phyloP scores from a whole-genome alignment of 2,797 vertebrate genomes.

The Rhyacichthys aspro region DNA sequence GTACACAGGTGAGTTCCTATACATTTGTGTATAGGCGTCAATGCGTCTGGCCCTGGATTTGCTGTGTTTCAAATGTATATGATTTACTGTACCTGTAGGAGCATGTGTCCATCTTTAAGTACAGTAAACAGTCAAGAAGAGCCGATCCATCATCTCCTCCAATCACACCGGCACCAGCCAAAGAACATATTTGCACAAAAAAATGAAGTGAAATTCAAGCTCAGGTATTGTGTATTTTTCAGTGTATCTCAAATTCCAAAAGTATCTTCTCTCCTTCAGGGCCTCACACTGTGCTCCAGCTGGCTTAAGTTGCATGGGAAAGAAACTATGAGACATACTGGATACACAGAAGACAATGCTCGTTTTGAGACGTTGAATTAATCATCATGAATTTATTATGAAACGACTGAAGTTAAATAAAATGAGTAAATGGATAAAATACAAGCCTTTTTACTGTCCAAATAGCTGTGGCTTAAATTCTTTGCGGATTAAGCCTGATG shows the following conservation, averaged over 20 bases:
- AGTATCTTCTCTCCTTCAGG: conserved; percentile 24
- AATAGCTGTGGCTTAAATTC: conserved; percentile 7
- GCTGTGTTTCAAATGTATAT: conserved; percentile 7
- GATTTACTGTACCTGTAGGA: background rate
- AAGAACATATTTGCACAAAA: conserved; percentile 20
- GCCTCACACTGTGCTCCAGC: conserved; percentile 35
- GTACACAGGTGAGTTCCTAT: conserved; percentile 7
- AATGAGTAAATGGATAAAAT: background rate
- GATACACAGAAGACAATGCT: background rate
- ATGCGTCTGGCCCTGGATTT: conserved; percentile 32
- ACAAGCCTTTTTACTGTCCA: background rate
- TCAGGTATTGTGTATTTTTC: conserved; percentile 45
- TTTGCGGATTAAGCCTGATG: conserved; percentile 24
- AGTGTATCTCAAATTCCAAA: conserved; percentile 46
- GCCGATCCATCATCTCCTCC: background rate
- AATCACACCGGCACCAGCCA: background rate
- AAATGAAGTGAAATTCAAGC: conserved; percentile 30
- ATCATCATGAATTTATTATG: background rate
- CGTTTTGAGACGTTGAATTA: background rate
- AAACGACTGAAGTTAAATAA: background rate
- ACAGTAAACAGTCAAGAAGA: conserved; percentile 5
- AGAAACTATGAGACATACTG: conserved; percentile 14
- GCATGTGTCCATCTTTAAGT: conserved; percentile 16
- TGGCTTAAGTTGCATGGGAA: conserved; percentile 19
- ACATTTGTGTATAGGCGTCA: conserved; percentile 2